A percentile compares a stretch with the other conserved stretches of the same genome.
Evolutionary conservation across 1,140 invertebrate genomes (phyloP).

Genomic region (Drosophila guanche): DNA sequence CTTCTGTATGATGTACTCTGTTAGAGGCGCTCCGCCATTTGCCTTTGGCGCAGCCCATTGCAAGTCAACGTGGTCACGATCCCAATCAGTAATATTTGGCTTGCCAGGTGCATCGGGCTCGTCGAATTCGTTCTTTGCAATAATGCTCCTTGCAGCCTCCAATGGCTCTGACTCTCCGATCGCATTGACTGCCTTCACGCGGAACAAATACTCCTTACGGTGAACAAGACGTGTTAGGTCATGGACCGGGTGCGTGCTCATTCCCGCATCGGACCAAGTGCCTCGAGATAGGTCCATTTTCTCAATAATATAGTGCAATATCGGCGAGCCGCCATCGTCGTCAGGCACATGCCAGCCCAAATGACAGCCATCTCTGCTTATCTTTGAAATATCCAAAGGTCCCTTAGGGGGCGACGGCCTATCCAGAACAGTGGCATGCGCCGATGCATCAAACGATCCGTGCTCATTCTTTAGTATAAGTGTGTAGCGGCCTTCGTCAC

Average conservation of each 20-base stretch:
- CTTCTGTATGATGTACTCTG: conserved; percentile 97
- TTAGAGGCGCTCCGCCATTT: conserved; percentile 95
- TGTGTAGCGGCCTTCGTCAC: conserved; percentile 93
- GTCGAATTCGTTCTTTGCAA: conserved; percentile 97
- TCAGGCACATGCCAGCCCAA: conserved; percentile 92
- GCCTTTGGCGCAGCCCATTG: conserved; percentile 93
- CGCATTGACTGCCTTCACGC: conserved; percentile 96
- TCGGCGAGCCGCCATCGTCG: conserved; percentile 96
- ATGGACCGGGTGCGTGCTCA: conserved; percentile 91
- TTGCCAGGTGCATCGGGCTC: conserved; percentile 96
- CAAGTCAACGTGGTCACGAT: conserved; percentile 95
- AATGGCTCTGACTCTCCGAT: conserved; percentile 97
- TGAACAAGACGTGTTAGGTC: conserved; percentile 94
- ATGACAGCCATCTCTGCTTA: conserved; percentile 95
- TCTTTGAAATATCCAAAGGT: conserved; percentile 92
- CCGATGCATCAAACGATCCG: conserved; percentile 91
- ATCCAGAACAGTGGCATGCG: conserved; percentile 94
- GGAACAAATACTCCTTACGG: conserved; percentile 96
- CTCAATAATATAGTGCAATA: conserved; percentile 97
- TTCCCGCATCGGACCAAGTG: conserved; percentile 97
- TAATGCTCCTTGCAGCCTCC: conserved; percentile 92
- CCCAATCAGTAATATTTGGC: conserved; percentile 95
- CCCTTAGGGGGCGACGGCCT: conserved; percentile 94
- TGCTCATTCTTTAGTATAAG: conserved; percentile 93
- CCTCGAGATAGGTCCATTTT: conserved; percentile 98